A percentile compares a stretch with the other conserved stretches of the same genome.
These are phyloP conservation scores for Tenualosa thibaudeaui DNA, from an alignment of 2,797 vertebrate species.

Conservation along the genomic window DNA sequence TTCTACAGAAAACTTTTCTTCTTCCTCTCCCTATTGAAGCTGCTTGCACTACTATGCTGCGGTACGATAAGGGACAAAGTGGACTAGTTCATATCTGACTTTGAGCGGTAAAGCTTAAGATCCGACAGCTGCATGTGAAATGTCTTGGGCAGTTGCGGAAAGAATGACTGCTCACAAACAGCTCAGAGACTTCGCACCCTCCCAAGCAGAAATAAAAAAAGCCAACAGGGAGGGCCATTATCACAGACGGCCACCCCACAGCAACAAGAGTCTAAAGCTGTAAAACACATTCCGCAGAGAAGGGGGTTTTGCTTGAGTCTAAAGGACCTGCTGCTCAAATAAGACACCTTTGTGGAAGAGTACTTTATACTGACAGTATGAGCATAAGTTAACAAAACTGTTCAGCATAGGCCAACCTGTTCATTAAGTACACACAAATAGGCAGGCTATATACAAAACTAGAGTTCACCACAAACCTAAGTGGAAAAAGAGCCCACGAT, in stretches of 20 bases:
- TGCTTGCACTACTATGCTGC: neutral
- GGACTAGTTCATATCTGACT: conserved; percentile 23
- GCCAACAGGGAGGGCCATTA: neutral
- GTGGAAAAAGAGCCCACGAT: neutral
- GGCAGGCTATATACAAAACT: neutral
- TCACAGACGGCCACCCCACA: neutral
- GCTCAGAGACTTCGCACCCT: neutral
- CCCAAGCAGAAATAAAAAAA: conserved; percentile 3
- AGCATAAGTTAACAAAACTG: neutral
- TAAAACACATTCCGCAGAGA: neutral
- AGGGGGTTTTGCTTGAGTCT: neutral
- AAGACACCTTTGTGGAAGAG: neutral
- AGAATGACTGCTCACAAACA: neutral
- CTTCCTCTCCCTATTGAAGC: neutral
- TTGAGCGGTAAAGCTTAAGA: conserved; percentile 38
- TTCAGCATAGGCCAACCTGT: neutral
- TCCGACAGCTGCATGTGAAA: conserved; percentile 37
- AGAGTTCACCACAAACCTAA: neutral
- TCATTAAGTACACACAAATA: neutral
- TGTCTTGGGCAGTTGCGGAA: conserved; percentile 30
- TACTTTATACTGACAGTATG: neutral
- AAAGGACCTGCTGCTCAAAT: neutral
- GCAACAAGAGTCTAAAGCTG: neutral
- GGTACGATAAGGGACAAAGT: conserved; percentile 4
- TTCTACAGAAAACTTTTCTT: neutral